These are phyloP conservation scores for Drosophila maculinotata DNA, from an alignment of 2,888 invertebrate species.

Conservation along the genomic window DNA sequence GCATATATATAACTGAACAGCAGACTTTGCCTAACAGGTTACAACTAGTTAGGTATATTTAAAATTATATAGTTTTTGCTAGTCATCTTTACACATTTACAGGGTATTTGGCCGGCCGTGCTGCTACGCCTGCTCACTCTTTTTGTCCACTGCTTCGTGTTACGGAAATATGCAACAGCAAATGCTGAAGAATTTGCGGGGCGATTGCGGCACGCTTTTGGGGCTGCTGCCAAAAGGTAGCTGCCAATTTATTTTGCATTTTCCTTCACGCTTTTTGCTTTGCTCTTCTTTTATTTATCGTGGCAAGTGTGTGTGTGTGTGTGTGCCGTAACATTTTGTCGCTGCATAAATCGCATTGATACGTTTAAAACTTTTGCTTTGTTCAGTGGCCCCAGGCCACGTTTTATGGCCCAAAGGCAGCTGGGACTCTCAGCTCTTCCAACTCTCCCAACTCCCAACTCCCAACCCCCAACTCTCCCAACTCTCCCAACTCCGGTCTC, in stretches of 20 bases:
- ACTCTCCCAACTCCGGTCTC: conserved; percentile 29
- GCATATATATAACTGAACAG: neutral
- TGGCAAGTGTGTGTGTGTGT: conserved; percentile 29
- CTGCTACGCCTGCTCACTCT: neutral
- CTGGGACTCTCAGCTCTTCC: conserved; percentile 22
- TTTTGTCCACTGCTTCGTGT: conserved; percentile 21
- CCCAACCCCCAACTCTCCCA: conserved; percentile 5
- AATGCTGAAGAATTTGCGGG: conserved; percentile 32
- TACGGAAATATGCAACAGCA: conserved; percentile 64
- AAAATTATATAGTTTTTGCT: too few relatives aligned
- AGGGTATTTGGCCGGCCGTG: neutral
- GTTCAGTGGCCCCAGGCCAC: conserved; percentile 49
- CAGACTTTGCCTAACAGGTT: neutral
- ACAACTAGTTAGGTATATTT: too few relatives aligned
- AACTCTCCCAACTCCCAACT: neutral
- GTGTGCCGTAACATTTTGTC: conserved; percentile 57
- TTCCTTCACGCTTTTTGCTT: conserved; percentile 40
- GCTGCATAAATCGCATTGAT: conserved; percentile 78
- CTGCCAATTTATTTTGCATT: conserved; percentile 78
- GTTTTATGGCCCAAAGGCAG: conserved; percentile 58
- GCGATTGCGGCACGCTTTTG: conserved; percentile 19
- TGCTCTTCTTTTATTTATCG: conserved; percentile 21
- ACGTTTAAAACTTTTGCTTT: conserved; percentile 65
- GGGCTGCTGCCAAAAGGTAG: conserved; percentile 65
- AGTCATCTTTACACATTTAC: too few relatives aligned